Evolutionary conservation across 2,113 vertebrate genomes (phyloP).

Genomic region (Okapia johnstoni): DNA sequence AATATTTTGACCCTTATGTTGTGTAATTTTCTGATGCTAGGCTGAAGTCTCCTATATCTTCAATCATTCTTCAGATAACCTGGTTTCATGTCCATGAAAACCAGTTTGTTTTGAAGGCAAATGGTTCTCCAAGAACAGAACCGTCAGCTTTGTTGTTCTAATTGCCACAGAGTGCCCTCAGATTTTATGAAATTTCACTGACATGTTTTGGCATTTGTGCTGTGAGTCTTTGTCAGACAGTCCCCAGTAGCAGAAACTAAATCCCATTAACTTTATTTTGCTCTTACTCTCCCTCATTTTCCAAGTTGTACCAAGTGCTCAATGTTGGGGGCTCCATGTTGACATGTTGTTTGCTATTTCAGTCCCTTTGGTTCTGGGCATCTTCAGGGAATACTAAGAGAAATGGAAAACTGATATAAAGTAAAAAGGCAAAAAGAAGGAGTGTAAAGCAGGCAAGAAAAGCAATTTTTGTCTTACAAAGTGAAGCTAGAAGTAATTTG

Average conservation of each 20-base stretch:
- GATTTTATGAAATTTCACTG: not conserved
- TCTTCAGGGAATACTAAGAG: not conserved
- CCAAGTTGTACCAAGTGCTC: not conserved
- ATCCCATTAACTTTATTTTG: not conserved
- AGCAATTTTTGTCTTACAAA: not conserved
- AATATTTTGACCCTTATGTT: not conserved
- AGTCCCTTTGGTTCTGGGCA: not conserved
- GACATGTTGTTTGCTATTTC: not conserved
- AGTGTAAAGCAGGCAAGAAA: not conserved
- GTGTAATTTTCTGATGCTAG: not conserved
- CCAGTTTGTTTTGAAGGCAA: not conserved
- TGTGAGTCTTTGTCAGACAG: not conserved
- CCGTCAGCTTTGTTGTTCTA: not conserved
- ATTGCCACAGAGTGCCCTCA: not conserved
- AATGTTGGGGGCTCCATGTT: not conserved
- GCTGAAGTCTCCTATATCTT: not conserved
- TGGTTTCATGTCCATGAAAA: not conserved
- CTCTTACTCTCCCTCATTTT: not conserved
- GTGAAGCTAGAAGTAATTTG: not conserved
- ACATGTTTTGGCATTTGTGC: not conserved
- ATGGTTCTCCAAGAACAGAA: not conserved
- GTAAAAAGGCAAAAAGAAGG: not conserved
- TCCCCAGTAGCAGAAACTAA: not conserved
- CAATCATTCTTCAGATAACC: not conserved
- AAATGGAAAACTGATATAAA: not conserved